Base-by-base conservation (phyloP, 1,140 invertebrate genomes). In the Centruroides sculpturatus region DNA sequence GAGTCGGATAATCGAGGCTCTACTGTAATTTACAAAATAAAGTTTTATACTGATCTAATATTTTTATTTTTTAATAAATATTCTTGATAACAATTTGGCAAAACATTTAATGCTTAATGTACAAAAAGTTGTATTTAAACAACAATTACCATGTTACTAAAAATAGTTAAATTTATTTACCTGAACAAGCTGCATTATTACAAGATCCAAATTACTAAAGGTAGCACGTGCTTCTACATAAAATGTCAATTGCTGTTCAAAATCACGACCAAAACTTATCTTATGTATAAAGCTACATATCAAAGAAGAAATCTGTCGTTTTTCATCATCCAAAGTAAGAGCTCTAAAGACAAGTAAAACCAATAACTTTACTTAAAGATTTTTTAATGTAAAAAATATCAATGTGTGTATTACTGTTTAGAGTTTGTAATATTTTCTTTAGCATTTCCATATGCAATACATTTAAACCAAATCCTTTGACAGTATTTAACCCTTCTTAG, bases 301-400 rank as follows among this genome's bases (percentile, higher is more conserved):
- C 34, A 96, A 74, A 62, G 83, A 80, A 7, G 87, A 83, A 55
- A 94, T 89, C 72, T 87, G 83, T 64, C 90, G 83, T 57, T 83
- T 83, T 72, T 97, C 93, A 76, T 97, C 94, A 56, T 94, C 89
- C 4, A 94, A 83, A 2, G 89, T 92, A n/a, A 95, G 74, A 3
- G 91, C 88, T 74, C 87, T 92, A 68, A 35, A 75, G 73, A 67
- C 61, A 68, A 62, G 56, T 51, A 64, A 53, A 59, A 50, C 50
- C 34, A 51, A 47, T 50, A 59, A 36, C 62, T 54, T 59, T 51
- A 54, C n/a, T 6, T 61, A 23, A 23, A 23, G 23, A 23, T 41
- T 50, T 11, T 23, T 23, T 35, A 51, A 61, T 48, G 50, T n/a
- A 60, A 48, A 36, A 36, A 46, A 23, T 34, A 12, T 1, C 23